Evolutionary conservation across 2,797 vertebrate species (phyloP).

Genomic region (Falco naumanni): DNA sequence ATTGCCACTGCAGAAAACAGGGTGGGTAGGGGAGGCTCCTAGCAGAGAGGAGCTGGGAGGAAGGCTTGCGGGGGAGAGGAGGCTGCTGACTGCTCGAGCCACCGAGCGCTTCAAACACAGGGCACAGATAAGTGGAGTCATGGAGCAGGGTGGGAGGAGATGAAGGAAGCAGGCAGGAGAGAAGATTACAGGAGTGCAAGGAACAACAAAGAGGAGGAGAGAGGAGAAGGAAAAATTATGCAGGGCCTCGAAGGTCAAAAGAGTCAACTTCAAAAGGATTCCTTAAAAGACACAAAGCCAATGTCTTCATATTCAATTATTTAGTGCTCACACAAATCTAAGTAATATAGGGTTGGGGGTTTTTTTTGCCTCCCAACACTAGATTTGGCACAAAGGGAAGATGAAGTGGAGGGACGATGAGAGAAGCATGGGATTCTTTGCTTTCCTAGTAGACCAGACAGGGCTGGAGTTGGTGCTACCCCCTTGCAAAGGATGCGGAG

Average conservation of each 20-base stretch:
- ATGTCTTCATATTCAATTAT: slow-evolving; percentile 6
- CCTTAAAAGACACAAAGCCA: neutral
- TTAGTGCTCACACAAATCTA: slow-evolving; percentile 17
- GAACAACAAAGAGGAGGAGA: slow-evolving; percentile 35
- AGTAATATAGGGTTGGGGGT: neutral
- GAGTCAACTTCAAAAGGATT: slow-evolving; percentile 62
- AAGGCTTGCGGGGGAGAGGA: neutral
- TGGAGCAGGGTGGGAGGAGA: slow-evolving; percentile 13
- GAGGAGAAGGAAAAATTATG: slow-evolving; percentile 12
- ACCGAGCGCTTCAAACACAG: neutral
- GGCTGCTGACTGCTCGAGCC: neutral
- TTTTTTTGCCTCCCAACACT: neutral
- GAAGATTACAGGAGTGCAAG: slow-evolving; percentile 1
- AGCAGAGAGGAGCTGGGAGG: neutral
- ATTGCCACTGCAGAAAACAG: neutral
- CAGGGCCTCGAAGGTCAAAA: slow-evolving; percentile 10
- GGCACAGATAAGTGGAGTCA: neutral
- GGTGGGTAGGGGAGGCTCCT: neutral
- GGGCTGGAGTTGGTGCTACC: neutral
- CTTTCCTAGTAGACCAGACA: neutral
- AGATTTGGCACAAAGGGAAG: neutral
- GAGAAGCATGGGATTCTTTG: neutral
- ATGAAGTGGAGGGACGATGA: neutral
- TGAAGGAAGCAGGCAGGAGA: slow-evolving; percentile 16
- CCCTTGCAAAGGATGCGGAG: neutral